Base-by-base conservation (phyloP, 2,113 vertebrate species). In the Trinectes maculatus region DNA sequence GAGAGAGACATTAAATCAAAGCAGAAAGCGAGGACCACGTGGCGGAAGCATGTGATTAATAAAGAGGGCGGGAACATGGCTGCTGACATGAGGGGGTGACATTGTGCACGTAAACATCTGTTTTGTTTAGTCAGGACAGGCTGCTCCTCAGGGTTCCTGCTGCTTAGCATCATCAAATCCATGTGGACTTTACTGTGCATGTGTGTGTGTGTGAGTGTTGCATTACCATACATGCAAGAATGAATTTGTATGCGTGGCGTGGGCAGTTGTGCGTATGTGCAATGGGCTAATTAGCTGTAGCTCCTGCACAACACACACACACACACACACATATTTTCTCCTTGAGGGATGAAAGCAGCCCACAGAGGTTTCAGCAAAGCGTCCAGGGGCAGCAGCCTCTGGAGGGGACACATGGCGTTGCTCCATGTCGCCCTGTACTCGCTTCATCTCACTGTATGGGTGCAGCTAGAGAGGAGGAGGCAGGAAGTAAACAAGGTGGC, bases 41-140 rank as follows among this genome's bases (percentile, higher is more conserved):
- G 11, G 33, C 3, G n/a, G 57, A 47, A 29, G 8, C 1, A 1
- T 6, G 37, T 61, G 60, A 58, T 85, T 82, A 84, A 80, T 80
- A 76, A 54, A 46, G 49, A 49, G 55, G 61, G 48, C 13, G 13
- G 62, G 49, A 61, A 33, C 7, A 2, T 12, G 56, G 69, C 64
- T 43, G 74, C 72, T 80, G 82, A 80, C 78, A 79, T 84, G 37
- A 73, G 65, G 74, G 61, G 74, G 61, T 76, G 84, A 82, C 84
- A 79, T 58, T 79, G 74, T 71, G 58, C 83, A 65, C 77, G 47
- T 53, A 74, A 71, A 87, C 84, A 87, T 86, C 78, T 84, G 85
- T 84, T 87, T 78, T 84, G 82, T 85, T 85, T 85, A 69, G 76
- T 84, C 60, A 79, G 80, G 84, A 55, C 80, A 77, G 83, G 18